A percentile compares a stretch with the other conserved stretches of the same genome.
phyloP scores from a whole-genome alignment of 2,888 invertebrate species.

The Pyrgus malvae region DNA sequence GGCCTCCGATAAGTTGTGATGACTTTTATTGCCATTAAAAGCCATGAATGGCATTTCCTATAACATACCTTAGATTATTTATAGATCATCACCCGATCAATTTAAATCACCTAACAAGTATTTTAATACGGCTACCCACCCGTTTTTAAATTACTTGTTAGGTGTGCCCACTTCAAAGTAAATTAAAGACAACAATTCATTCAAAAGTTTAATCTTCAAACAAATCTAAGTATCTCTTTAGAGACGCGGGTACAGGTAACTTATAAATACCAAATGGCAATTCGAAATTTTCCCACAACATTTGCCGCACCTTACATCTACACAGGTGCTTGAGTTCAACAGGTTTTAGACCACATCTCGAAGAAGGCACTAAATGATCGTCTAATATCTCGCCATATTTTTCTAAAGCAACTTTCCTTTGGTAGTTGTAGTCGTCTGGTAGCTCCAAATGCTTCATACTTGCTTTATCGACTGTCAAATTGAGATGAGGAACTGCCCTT shows the following conservation, averaged over 20 bases:
- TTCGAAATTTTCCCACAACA: constrained; percentile 85
- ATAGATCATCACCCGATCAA: too few relatives aligned
- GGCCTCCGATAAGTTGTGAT: too few relatives aligned
- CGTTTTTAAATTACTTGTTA: too few relatives aligned
- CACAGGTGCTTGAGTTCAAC: constrained; percentile 89
- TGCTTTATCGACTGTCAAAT: constrained; percentile 68
- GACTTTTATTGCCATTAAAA: too few relatives aligned
- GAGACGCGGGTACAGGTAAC: constrained; percentile 84
- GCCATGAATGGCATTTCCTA: too few relatives aligned
- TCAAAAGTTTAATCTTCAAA: constrained; percentile 82
- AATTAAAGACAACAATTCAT: neutral
- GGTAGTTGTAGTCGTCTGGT: constrained; percentile 70
- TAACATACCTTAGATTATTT: too few relatives aligned
- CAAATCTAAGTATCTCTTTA: constrained; percentile 88
- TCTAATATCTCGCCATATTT: constrained; percentile 77
- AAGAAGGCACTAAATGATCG: constrained; percentile 82
- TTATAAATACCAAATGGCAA: constrained; percentile 88
- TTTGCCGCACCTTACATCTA: constrained; percentile 85
- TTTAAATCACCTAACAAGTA: too few relatives aligned
- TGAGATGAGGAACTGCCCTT: constrained; percentile 83
- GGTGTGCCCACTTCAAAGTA: neutral
- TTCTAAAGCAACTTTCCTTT: constrained; percentile 63
- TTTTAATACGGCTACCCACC: too few relatives aligned
- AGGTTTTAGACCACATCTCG: constrained; percentile 83
- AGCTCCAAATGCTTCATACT: constrained; percentile 56